Evolutionary conservation across 2,888 invertebrate genomes (phyloP).

Genomic region (Rhingia campestris): DNA sequence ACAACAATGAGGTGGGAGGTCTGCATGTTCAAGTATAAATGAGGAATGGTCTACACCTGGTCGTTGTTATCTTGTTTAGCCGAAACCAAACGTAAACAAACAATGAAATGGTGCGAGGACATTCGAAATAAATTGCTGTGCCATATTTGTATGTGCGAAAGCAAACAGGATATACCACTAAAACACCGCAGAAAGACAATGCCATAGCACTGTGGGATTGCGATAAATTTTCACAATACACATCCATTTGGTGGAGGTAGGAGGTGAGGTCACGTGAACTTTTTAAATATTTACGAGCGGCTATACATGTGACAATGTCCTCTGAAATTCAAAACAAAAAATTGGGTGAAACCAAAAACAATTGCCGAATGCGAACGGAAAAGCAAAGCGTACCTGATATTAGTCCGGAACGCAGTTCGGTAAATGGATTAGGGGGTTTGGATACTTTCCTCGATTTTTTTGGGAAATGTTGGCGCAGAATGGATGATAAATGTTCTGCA

Average conservation of each 20-base stretch:
- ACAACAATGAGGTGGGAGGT: not conserved
- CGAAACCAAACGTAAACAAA: constrained; percentile 27
- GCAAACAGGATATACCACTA: constrained; percentile 1
- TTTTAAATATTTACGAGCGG: constrained; percentile 44
- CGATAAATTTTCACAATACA: constrained; percentile 39
- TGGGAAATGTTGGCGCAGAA: constrained; percentile 14
- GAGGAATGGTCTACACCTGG: not conserved
- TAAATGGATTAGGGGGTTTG: constrained; percentile 24
- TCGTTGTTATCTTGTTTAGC: constrained; percentile 41
- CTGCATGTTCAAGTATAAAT: not conserved
- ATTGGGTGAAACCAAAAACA: constrained; percentile 15
- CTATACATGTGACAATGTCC: constrained; percentile 6
- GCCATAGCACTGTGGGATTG: not conserved
- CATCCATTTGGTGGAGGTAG: not conserved
- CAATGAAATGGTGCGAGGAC: constrained; percentile 43
- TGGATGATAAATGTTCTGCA: constrained; percentile 24
- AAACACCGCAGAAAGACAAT: not conserved
- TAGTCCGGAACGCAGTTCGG: constrained; percentile 5
- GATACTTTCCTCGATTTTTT: not conserved
- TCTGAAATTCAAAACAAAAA: constrained; percentile 33
- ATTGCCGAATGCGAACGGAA: not conserved
- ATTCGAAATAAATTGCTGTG: constrained; percentile 46
- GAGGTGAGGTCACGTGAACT: constrained; percentile 15
- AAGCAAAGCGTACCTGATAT: constrained; percentile 18
- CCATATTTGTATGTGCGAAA: constrained; percentile 22